phyloP scores from a whole-genome alignment of 1,140 invertebrate species.

The Gonatopus flavifemur region DNA sequence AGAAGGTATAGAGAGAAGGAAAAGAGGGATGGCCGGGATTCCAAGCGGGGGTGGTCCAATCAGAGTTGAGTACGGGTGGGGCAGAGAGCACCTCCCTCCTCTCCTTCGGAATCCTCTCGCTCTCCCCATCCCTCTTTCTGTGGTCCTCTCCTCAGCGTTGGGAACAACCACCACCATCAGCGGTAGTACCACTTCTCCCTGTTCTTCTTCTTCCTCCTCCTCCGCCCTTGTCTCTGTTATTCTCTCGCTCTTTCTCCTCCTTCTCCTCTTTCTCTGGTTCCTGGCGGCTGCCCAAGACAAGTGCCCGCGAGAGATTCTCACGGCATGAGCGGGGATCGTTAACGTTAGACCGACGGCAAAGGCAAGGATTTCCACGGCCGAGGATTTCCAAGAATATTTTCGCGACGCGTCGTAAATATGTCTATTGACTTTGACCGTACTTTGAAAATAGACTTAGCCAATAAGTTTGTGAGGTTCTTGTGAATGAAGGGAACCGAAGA shows the following conservation, averaged over 20 bases:
- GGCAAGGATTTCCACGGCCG: conserved; percentile 38
- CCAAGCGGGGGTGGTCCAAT: conserved; percentile 52
- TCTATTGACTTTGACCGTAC: too few species aligned
- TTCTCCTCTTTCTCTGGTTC: conserved; percentile 33
- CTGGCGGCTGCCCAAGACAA: conserved; percentile 54
- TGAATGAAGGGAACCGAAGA: too few species aligned
- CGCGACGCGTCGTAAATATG: too few species aligned
- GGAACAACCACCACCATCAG: conserved; percentile 35
- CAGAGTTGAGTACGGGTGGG: conserved; percentile 50
- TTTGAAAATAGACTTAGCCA: too few species aligned
- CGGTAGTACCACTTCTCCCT: conserved; percentile 24
- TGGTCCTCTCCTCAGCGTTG: conserved; percentile 29
- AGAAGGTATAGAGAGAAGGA: conserved; percentile 21
- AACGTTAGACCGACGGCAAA: conserved; percentile 36
- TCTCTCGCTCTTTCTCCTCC: conserved; percentile 22
- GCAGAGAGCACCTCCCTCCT: conserved; percentile 36
- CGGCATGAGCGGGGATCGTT: conserved; percentile 55
- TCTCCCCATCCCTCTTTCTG: conserved; percentile 26
- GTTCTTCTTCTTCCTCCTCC: conserved; percentile 3
- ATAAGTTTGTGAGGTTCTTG: too few species aligned
- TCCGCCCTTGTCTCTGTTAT: conserved; percentile 14
- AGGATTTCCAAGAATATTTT: conserved; percentile 39
- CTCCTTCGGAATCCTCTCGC: conserved; percentile 18
- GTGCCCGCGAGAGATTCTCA: conserved; percentile 57
- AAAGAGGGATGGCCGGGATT: conserved; percentile 32